These are phyloP conservation scores for Podocnemis expansa DNA, from an alignment of 2,113 vertebrate species.

Conservation along the genomic window DNA sequence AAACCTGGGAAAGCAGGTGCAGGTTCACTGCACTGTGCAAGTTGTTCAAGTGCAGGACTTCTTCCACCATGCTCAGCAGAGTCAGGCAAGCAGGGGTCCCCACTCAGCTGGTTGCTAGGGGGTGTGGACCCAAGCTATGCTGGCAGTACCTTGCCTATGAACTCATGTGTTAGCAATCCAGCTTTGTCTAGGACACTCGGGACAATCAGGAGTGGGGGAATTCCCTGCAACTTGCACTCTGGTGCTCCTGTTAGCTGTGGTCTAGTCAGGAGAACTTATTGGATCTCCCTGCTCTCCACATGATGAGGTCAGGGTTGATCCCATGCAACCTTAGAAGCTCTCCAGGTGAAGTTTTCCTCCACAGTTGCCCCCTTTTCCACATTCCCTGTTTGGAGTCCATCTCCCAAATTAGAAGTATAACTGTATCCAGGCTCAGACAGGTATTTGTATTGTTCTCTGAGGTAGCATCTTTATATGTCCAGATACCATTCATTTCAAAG, in stretches of 20 bases:
- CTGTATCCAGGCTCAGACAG: too few relatives aligned
- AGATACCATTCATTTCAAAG: background rate
- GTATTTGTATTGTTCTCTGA: too few relatives aligned
- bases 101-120: too few relatives aligned
- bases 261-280: background rate
- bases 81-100: too few relatives aligned
- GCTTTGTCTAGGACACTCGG: background rate
- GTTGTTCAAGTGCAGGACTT: too few relatives aligned
- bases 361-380: background rate
- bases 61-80: too few relatives aligned
- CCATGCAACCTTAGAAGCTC: too few relatives aligned
- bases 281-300: background rate
- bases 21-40: too few relatives aligned
- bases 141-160: too few relatives aligned
- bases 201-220: background rate
- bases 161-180: background rate
- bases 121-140: too few relatives aligned
- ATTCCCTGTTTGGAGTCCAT: too few relatives aligned
- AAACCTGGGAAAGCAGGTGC: background rate
- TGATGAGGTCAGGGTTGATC: background rate
- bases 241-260: background rate
- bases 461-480: background rate
- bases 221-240: background rate
- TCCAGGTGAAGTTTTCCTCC: background rate
- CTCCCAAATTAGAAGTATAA: too few relatives aligned